These are phyloP conservation scores for Perithous albicinctus DNA, from an alignment of 2,888 invertebrate species.

Conservation along the genomic window DNA sequence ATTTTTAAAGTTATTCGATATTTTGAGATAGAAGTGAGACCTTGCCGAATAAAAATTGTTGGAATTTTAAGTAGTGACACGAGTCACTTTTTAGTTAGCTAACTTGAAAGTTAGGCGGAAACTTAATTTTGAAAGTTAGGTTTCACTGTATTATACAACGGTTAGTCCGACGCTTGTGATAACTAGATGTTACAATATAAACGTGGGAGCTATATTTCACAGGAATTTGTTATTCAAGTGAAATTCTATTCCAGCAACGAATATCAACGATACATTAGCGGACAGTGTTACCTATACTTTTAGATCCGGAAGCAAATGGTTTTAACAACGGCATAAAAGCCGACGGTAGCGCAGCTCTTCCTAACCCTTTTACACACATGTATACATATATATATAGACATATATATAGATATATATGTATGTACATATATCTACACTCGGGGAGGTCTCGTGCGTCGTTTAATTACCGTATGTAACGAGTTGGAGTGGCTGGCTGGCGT, in stretches of 20 bases:
- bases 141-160: neutral
- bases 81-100: too few relatives aligned
- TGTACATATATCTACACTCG: slow-evolving; percentile 53
- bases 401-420: slow-evolving; percentile 8
- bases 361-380: slow-evolving; percentile 44
- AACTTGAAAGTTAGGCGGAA: too few relatives aligned
- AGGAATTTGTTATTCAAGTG: slow-evolving; percentile 51
- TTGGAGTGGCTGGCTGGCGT: slow-evolving; percentile 81
- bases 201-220: slow-evolving; percentile 46
- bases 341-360: slow-evolving; percentile 55
- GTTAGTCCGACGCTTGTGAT: slow-evolving; percentile 24
- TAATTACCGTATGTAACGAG: slow-evolving; percentile 84
- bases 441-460: slow-evolving; percentile 83
- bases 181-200: slow-evolving; percentile 40
- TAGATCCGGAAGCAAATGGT: slow-evolving; percentile 69
- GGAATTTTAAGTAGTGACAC: too few relatives aligned
- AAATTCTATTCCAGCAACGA: slow-evolving; percentile 35
- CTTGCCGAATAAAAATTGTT: too few relatives aligned
- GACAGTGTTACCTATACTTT: slow-evolving; percentile 54
- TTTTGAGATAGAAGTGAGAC: too few relatives aligned
- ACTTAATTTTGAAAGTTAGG: too few relatives aligned
- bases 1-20: too few relatives aligned
- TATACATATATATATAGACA: slow-evolving; percentile 1
- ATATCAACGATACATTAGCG: slow-evolving; percentile 59
- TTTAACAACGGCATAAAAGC: slow-evolving; percentile 77